Conservation (phyloP, 2,797 vertebrate species). For the Coreius guichenoti region DNA sequence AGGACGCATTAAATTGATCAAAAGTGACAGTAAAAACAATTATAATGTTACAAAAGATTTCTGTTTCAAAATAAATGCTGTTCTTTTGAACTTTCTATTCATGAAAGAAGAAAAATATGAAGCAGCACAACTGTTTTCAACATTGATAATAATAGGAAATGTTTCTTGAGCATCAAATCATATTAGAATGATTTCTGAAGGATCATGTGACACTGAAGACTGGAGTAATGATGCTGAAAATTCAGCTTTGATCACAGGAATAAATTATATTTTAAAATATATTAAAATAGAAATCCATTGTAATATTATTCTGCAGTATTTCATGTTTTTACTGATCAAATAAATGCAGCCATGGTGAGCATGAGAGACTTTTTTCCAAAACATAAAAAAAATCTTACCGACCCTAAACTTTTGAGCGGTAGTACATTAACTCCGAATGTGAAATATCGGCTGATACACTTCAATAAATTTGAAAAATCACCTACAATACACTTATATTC, state of each 20-base stretch:
- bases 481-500: too few relatives aligned
- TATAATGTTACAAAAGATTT: neutral
- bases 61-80: neutral
- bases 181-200: neutral
- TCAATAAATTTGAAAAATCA: neutral
- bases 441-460: neutral
- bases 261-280: neutral
- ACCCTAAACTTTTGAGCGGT: neutral
- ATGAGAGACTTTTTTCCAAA: too few relatives aligned
- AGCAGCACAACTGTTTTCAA: neutral
- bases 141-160: neutral
- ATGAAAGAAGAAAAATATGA: neutral
- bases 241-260: neutral
- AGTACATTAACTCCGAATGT: neutral
- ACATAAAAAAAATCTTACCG: too few relatives aligned
- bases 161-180: neutral
- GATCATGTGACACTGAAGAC: neutral
- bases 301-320: too few relatives aligned
- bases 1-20: neutral
- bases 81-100: neutral
- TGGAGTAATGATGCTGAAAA: neutral
- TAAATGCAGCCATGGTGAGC: too few relatives aligned
- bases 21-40: neutral
- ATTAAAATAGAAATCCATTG: neutral
- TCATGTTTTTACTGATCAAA: neutral